Base-by-base conservation (phyloP, 2,888 invertebrate species). In the Lagria hirta region DNA sequence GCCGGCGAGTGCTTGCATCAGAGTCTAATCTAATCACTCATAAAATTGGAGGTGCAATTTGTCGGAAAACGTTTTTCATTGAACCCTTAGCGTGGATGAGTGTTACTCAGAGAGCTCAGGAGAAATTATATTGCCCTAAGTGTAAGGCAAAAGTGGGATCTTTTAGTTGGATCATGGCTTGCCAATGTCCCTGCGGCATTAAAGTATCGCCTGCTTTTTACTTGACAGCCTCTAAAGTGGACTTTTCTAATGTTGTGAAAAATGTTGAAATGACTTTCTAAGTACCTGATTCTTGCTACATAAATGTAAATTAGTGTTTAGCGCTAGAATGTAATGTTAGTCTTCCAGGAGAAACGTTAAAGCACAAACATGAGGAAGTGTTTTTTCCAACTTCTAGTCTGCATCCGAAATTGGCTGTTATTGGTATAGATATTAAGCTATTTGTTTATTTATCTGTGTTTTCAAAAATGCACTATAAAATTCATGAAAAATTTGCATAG, bases 11-110 rank as follows among this genome's bases (percentile, higher is more conserved):
- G 12, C 77, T 94, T n/a, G 93, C 92, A 35, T 81, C 81, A 23
- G 88, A 86, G 61, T 81, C 80, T 36, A 88, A 91, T 66, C 75
- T 93, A 44, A 77, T 94, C 29, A 80, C 83, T 5, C 93, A 94
- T 64, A 68, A 76, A 8, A 76, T 75, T 27, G 58, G 62, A 10
- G 64, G 65, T 16, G 34, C 49, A 37, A 40, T 72, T 33, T 94
- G 93, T 66, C 78, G 76, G 2, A 81, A 81, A 59, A 88, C 86
- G 55, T 81, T 87, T 70, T 95, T 94, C 73, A 79, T 93, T 48
- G 94, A 94, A 73, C 95, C 95, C 1, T 77, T 94, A 63, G 76
- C 82, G 6, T 95, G 95, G 94, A 94, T 94, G 92, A 75, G 82
- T 59, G 82, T 86, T 27, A 74, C 79, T 22, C 80, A 81, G 57